A percentile compares a stretch with the other conserved stretches of the same genome.
These are phyloP conservation scores for Eilema depressum DNA, from an alignment of 2,888 invertebrate genomes.

Conservation along the genomic window DNA sequence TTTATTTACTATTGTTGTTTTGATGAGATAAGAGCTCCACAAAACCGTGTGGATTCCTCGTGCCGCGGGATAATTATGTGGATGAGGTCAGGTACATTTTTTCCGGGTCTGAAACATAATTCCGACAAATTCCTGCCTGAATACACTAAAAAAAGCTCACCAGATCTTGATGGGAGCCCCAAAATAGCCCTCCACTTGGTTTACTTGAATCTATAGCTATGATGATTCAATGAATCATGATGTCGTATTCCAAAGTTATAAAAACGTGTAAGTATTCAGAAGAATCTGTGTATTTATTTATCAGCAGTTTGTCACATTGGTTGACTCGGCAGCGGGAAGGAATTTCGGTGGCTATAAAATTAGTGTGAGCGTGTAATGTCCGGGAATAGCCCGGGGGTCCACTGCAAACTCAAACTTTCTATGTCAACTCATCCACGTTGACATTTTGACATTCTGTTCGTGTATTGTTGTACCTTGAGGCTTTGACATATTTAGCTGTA, in stretches of 20 bases:
- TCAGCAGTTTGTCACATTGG: constrained; percentile 52
- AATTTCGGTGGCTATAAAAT: constrained; percentile 80
- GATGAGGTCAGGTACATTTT: no score
- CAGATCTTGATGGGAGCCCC: no score
- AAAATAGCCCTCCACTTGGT: neutral
- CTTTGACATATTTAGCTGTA: no score
- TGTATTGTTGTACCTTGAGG: neutral
- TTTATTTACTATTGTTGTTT: no score
- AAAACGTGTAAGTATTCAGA: constrained; percentile 17
- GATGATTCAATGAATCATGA: constrained; percentile 28
- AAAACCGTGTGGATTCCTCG: no score
- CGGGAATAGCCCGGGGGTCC: constrained; percentile 67
- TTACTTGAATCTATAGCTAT: neutral
- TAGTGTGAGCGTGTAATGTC: constrained; percentile 74
- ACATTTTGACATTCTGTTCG: constrained; percentile 53
- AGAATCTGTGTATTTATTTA: constrained; percentile 30
- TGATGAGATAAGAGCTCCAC: no score
- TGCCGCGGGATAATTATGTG: no score
- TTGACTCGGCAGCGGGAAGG: constrained; percentile 50
- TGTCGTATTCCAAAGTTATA: neutral
- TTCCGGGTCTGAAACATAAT: no score
- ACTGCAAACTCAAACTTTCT: constrained; percentile 59
- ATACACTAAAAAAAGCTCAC: no score
- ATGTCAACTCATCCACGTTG: constrained; percentile 61
- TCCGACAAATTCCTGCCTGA: no score